Base-by-base conservation (phyloP, 2,797 vertebrate genomes). In the Anomalospiza imberbis region DNA sequence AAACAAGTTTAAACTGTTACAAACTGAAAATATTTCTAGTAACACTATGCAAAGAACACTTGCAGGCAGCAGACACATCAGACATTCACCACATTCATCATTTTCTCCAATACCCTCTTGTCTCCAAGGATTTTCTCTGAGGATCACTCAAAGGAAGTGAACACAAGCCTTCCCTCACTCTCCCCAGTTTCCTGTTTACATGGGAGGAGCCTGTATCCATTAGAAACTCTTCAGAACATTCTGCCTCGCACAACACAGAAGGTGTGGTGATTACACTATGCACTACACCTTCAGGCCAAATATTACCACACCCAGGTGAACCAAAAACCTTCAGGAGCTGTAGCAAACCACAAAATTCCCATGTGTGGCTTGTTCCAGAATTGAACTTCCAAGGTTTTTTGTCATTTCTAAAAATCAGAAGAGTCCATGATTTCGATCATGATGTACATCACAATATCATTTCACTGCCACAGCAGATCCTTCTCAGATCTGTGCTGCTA, bases 251-350 rank as follows among this genome's bases (percentile, higher is more conserved):
- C 66, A 96, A 88, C 57, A 80, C 50, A 38, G 21, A 25, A 84
- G 89, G 94, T 58, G 94, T 85, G 91, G 89, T 53, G 31, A 15
- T 12, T 18, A 16, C n/a, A 71, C 36, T 12, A 18, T 7, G 25
- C 57, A 47, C 45, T 85, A 61, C 94, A 89, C 82, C 89, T 92
- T 50, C 48, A 83, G 45, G 66, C 28, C 54, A 96, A 91, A 85
- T 13, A 83, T 17, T 14, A 40, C 89, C 93, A 93, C 96, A 72
- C 95, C 95, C 54, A 61, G n/a, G 9, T 19, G 5, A 45, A 47
- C 22, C 4, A 0, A 72, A 54, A 13, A 29, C 53, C 42, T 75
- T 60, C 68, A 44, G 72, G 4, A 71, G 65, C 34, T 74, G 19
- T 5, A 51, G 6, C 38, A 80, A 68, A 58, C 12, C 21, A 51